Conservation (phyloP, 2,113 vertebrate species). For the Corvus moneduloides region DNA sequence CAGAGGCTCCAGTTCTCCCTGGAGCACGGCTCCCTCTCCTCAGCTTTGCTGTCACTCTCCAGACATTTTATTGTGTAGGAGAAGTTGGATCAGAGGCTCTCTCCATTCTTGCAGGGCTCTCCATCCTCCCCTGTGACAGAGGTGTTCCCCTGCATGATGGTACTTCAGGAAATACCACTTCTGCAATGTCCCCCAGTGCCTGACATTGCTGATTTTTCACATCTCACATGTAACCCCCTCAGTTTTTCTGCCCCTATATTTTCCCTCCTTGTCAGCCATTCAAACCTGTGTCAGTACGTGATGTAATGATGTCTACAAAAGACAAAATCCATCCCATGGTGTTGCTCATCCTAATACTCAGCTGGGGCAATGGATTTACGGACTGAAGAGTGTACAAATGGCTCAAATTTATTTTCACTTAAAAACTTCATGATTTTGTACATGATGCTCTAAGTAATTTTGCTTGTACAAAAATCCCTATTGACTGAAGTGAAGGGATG, state of each 20-base stretch:
- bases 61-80: neutral
- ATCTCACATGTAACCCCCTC: neutral
- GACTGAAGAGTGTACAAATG: neutral
- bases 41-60: neutral
- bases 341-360: fast-evolving
- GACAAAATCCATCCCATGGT: neutral
- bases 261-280: neutral
- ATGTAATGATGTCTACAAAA: neutral
- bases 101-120: neutral
- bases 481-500: neutral
- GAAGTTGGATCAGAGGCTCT: neutral
- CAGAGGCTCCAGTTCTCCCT: neutral
- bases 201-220: neutral
- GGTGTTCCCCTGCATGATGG: neutral
- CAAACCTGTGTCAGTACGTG: neutral
- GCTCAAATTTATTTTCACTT: neutral
- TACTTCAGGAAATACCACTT: neutral
- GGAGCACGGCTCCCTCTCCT: fast-evolving
- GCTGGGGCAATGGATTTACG: neutral
- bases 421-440: neutral
- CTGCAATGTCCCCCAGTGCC: fast-evolving
- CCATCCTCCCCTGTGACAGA: neutral
- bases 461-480: neutral
- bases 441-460: neutral
- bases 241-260: fast-evolving